Evolutionary conservation across 1,140 invertebrate genomes (phyloP), one percentile per base, ranked within the genome.

Genomic region (Leptinotarsa undecemlineata): DNA sequence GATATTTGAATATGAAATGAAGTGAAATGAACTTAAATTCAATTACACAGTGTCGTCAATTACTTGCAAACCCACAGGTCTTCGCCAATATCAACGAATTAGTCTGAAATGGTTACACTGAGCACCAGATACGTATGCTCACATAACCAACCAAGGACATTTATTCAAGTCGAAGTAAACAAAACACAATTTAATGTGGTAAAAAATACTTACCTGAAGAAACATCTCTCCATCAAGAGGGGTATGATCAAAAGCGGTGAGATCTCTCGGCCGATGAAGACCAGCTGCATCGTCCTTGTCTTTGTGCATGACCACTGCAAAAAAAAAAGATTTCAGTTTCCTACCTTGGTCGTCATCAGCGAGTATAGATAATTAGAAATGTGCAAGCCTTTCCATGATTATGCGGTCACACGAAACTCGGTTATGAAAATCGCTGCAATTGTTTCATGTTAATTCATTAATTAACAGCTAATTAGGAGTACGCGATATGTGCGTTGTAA

Each of bases 211-310:
- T 88, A 97, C 95, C 93, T 97, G 95, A 80, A 97, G 89, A 88
- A 97, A 97, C 91, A 96, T 95, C 88, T 97, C 95, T 74, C 95
- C 95, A 86, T 97, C 95, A 76, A 96, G 90, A 86, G 96, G 91
- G 80, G 93, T 91, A 86, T 96, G 95, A 81, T 96, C 94, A 85
- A 95, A 96, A 61, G 94, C 91, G 63, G 93, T 90, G 82, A 96
- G 88, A 81, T 96, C 95, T 79, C 95, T 88, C 64, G 91, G 88
- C 77, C 92, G 87, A 82, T 92, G 90, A 76, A 90, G 81, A 81
- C 86, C 86, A 75, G 91, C 89, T 75, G 91, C 88, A 77, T 95
- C 93, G 80, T 96, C 94, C 83, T 96, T 95, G 81, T 95, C 94
- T 87, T 95, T 94, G 89, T 95, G 93, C 93, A 96, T 95, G 82